Evolutionary conservation across 2,888 invertebrate species (phyloP).

Genomic region (Clostera curtula): DNA sequence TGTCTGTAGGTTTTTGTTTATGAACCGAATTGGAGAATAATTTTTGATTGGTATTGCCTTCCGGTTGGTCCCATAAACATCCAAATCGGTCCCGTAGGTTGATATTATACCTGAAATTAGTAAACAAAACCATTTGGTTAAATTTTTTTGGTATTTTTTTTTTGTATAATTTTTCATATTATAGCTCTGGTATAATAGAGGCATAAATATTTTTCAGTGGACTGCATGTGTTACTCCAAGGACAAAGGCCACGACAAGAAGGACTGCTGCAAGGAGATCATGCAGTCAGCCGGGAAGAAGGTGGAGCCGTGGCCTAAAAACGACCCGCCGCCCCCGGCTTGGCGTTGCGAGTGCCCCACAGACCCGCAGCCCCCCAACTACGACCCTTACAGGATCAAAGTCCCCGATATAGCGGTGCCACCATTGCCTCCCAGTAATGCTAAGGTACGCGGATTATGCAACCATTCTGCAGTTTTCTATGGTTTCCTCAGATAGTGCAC

Average conservation of each 20-base stretch:
- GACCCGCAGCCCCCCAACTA: constrained; percentile 52
- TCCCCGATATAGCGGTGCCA: constrained; percentile 53
- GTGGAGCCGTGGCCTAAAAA: constrained; percentile 52
- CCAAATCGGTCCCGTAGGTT: too few species aligned
- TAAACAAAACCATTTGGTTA: too few species aligned
- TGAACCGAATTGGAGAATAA: too few species aligned
- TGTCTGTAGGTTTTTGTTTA: too few species aligned
- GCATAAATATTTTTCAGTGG: constrained; percentile 17
- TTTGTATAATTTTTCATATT: too few species aligned
- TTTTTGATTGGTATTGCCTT: too few species aligned
- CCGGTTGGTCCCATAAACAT: too few species aligned
- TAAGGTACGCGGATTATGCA: constrained; percentile 37
- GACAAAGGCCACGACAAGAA: constrained; percentile 29
- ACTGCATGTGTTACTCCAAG: constrained; percentile 32
- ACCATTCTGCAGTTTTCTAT: neutral
- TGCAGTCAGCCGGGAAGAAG: constrained; percentile 40
- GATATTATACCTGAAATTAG: too few species aligned
- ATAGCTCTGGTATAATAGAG: neutral
- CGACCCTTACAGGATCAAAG: constrained; percentile 60
- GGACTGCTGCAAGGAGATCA: constrained; percentile 35
- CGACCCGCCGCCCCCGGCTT: constrained; percentile 31
- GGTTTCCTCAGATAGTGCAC: too few species aligned
- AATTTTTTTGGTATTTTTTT: too few species aligned
- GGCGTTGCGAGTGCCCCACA: constrained; percentile 43
- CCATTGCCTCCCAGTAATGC: constrained; percentile 52